Conservation (phyloP, 2,113 vertebrate species). For the Odocoileus virginianus region DNA sequence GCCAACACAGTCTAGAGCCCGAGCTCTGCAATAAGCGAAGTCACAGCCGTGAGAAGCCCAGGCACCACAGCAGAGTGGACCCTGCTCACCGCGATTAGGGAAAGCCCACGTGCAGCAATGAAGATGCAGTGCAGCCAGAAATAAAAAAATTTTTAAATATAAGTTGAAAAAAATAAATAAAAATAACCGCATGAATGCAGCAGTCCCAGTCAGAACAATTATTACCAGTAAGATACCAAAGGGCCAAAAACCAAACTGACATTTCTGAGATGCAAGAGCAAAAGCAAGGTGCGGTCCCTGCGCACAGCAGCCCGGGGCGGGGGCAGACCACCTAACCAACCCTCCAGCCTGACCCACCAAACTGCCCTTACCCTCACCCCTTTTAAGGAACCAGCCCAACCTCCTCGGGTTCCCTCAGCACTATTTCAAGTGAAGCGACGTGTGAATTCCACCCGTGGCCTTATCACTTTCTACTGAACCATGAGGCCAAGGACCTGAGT, state of each 20-base stretch:
- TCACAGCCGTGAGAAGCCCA: background rate
- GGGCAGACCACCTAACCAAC: background rate
- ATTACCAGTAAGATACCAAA: background rate
- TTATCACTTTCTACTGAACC: background rate
- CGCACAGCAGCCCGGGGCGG: rapidly evolving
- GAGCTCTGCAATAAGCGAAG: background rate
- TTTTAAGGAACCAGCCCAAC: background rate
- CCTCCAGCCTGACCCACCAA: background rate
- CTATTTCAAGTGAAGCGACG: too few species aligned
- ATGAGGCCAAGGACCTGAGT: background rate
- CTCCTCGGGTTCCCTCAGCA: background rate
- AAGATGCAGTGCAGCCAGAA: background rate
- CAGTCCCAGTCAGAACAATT: background rate
- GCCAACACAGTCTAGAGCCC: background rate
- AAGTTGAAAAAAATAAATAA: background rate
- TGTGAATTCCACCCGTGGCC: background rate
- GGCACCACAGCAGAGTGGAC: background rate
- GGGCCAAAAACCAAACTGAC: background rate
- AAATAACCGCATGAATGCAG: background rate
- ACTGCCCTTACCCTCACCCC: too few species aligned
- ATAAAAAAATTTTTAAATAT: rapidly evolving
- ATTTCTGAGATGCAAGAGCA: background rate
- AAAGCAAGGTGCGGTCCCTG: background rate
- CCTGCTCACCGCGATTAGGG: background rate
- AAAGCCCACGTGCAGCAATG: background rate